Evolutionary conservation across 2,113 vertebrate genomes (phyloP).

Genomic region (Litocranius walleri): DNA sequence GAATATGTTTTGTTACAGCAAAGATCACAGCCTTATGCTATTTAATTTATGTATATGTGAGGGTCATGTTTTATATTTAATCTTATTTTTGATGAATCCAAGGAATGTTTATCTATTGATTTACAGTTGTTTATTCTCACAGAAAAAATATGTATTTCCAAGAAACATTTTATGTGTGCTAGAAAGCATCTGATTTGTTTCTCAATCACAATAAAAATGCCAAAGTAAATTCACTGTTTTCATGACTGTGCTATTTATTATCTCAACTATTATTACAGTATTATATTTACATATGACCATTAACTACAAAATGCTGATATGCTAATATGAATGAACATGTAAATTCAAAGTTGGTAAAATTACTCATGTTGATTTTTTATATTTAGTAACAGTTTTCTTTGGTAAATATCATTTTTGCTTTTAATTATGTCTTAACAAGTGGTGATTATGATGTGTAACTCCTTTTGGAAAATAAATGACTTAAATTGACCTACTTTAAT

Average conservation of each 20-base stretch:
- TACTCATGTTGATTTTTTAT: constrained; percentile 62
- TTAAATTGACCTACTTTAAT: constrained; percentile 86
- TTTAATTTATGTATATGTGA: neutral
- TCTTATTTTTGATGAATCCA: neutral
- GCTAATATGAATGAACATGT: constrained; percentile 58
- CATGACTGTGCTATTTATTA: constrained; percentile 38
- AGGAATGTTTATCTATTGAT: neutral
- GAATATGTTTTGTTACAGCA: neutral
- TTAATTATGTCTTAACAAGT: constrained; percentile 83
- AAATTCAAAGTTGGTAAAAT: constrained; percentile 72
- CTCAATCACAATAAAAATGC: neutral
- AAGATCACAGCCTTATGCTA: neutral
- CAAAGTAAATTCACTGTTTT: neutral
- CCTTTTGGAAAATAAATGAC: constrained; percentile 81
- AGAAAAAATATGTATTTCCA: neutral
- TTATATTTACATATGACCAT: constrained; percentile 65
- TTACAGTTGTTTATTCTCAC: neutral
- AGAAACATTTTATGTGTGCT: neutral
- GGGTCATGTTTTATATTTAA: neutral
- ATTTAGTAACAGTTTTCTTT: constrained; percentile 68
- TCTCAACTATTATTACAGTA: constrained; percentile 55
- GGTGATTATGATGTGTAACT: constrained; percentile 73
- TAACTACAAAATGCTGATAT: constrained; percentile 68
- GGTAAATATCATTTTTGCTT: constrained; percentile 76
- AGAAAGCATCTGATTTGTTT: neutral